Percentiles rank a stretch among this genome's conserved stretches.
Evolutionary conservation across 2,888 invertebrate species (phyloP).

Genomic region (Agapetus fuscipes): DNA sequence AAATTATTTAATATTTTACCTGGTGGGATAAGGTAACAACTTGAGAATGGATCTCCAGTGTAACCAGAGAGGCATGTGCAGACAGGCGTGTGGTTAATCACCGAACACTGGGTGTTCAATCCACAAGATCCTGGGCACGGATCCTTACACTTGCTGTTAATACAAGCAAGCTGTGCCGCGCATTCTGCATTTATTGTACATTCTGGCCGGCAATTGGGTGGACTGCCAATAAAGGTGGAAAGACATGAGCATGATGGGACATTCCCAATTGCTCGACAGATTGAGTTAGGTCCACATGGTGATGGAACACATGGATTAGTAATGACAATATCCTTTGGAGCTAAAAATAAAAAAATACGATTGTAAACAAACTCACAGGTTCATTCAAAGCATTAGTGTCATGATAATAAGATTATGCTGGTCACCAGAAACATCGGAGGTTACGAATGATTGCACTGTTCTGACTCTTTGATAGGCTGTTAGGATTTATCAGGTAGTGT

Average conservation of each 20-base stretch:
- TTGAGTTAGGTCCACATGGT: conserved; percentile 34
- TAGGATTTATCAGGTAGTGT: too few species aligned
- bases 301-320: conserved; percentile 32
- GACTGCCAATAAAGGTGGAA: conserved; percentile 54
- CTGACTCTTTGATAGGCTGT: too few species aligned
- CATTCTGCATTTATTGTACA: conserved; percentile 68
- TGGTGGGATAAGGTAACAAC: conserved; percentile 48
- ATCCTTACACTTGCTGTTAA: conserved; percentile 66
- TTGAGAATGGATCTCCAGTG: conserved; percentile 65
- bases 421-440: too few species aligned
- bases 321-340: conserved; percentile 21
- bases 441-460: too few species aligned
- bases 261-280: conserved; percentile 54
- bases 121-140: conserved; percentile 75
- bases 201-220: conserved; percentile 64
- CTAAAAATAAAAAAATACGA: conserved; percentile 14
- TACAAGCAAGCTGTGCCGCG: conserved; percentile 63
- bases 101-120: conserved; percentile 61
- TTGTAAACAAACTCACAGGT: conserved; percentile 22
- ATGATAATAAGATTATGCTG: too few species aligned
- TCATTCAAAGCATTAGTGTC: background rate
- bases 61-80: conserved; percentile 68
- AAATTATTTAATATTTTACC: conserved; percentile 25
- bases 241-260: conserved; percentile 56
- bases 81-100: conserved; percentile 66